Evolutionary conservation across 2,888 invertebrate species (phyloP).

Genomic region (Athetis lepigone): DNA sequence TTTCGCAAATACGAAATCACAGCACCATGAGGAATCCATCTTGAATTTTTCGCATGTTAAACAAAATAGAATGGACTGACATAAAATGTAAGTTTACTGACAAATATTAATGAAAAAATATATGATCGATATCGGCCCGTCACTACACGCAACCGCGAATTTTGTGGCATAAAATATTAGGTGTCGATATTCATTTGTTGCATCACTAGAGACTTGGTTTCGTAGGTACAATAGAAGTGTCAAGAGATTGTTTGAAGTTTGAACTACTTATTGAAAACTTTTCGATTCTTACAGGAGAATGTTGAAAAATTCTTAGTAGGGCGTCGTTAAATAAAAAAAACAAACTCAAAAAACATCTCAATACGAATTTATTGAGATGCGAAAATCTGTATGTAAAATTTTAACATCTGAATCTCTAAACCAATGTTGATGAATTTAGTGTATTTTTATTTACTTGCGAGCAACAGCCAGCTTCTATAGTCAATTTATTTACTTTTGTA

Average conservation of each 20-base stretch:
- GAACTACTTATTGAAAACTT: background rate
- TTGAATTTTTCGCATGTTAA: slow-evolving; percentile 59
- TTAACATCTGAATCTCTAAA: no score
- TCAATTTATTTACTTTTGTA: no score
- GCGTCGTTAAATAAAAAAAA: no score
- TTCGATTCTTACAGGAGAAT: no score
- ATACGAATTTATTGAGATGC: no score
- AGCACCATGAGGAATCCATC: slow-evolving; percentile 20
- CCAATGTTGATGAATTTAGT: no score
- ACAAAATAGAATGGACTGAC: slow-evolving; percentile 36
- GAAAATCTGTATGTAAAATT: no score
- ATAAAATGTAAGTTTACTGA: slow-evolving; percentile 49
- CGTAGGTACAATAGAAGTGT: slow-evolving; percentile 33
- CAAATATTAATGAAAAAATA: slow-evolving; percentile 76
- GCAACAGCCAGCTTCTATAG: no score
- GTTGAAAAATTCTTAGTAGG: no score
- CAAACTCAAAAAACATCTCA: no score
- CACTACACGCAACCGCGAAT: slow-evolving; percentile 64
- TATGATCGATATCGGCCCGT: slow-evolving; percentile 50
- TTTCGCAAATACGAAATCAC: slow-evolving; percentile 23
- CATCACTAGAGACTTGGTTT: slow-evolving; percentile 73
- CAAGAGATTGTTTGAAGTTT: background rate
- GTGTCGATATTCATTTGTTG: slow-evolving; percentile 79
- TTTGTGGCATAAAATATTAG: slow-evolving; percentile 79
- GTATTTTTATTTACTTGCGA: no score